phyloP scores from a whole-genome alignment of 2,888 invertebrate species.

The Polymixis flavicincta region DNA sequence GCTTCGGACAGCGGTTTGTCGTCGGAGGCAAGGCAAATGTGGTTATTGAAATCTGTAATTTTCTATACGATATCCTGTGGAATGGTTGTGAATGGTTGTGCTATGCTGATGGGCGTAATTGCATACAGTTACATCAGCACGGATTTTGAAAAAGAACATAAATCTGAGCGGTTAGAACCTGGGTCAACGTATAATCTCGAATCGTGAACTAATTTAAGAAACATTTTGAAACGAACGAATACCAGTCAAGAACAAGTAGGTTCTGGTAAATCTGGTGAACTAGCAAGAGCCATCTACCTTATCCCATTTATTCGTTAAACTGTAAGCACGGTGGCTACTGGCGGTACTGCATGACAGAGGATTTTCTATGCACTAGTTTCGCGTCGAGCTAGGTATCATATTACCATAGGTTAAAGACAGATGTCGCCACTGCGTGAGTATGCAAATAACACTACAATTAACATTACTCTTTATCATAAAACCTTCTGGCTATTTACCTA shows the following conservation, averaged over 20 bases:
- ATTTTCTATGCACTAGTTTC: neutral
- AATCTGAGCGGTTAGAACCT: neutral
- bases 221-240: neutral
- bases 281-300: neutral
- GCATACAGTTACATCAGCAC: neutral
- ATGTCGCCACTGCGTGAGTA: conserved; percentile 21
- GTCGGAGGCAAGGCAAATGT: no score
- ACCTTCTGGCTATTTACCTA: neutral
- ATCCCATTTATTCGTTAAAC: neutral
- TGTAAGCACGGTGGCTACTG: neutral
- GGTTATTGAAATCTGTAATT: no score
- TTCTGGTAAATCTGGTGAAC: neutral
- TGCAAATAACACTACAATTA: neutral
- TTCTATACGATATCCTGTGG: no score
- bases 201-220: neutral
- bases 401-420: neutral
- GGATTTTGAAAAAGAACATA: neutral
- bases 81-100: no score
- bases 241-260: neutral
- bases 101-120: neutral
- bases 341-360: no score
- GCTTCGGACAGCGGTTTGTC: no score
- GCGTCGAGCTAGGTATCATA: neutral
- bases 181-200: neutral
- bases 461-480: neutral